Percentiles rank a stretch among this genome's conserved stretches.
Evolutionary conservation across 2,888 invertebrate species (phyloP).

Genomic region (Chesias legatella): DNA sequence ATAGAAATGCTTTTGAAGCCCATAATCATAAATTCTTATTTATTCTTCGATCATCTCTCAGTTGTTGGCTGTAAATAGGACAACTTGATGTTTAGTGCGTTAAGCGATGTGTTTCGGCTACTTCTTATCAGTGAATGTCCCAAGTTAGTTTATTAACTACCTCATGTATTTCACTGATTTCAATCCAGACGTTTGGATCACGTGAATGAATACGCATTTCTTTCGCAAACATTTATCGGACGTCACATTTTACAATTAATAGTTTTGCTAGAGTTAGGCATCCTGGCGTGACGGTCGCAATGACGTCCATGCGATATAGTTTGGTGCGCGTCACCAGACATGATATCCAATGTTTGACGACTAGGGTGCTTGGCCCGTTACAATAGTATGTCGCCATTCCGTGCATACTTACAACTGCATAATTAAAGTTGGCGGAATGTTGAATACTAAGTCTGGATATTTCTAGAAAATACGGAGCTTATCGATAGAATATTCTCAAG

Average conservation of each 20-base stretch:
- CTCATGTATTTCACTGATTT: conserved; percentile 6
- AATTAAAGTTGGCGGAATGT: conserved; percentile 6
- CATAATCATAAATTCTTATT: conserved; percentile 15
- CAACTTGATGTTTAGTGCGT: too few species aligned
- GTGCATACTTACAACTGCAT: conserved; percentile 25
- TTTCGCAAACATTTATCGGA: conserved; percentile 10
- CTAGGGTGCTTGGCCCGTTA: conserved; percentile 33
- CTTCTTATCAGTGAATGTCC: too few species aligned
- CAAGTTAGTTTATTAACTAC: conserved; percentile 4
- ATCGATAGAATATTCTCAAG: too few species aligned
- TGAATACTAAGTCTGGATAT: too few species aligned
- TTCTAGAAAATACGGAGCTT: too few species aligned
- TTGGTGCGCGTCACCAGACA: conserved; percentile 30
- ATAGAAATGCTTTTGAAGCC: conserved; percentile 15
- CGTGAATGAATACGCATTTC: conserved; percentile 8
- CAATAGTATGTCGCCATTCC: conserved; percentile 35
- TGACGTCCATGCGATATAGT: conserved; percentile 28
- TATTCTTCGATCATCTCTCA: not conserved
- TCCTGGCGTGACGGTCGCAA: conserved; percentile 29
- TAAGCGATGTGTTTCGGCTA: too few species aligned
- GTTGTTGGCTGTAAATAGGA: too few species aligned
- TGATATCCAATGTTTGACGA: conserved; percentile 24
- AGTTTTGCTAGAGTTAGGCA: conserved; percentile 15
- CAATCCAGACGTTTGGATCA: conserved; percentile 7
- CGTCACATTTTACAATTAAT: conserved; percentile 29